Base-by-base conservation (phyloP, 2,113 vertebrate species). In the Pelobates fuscus region DNA sequence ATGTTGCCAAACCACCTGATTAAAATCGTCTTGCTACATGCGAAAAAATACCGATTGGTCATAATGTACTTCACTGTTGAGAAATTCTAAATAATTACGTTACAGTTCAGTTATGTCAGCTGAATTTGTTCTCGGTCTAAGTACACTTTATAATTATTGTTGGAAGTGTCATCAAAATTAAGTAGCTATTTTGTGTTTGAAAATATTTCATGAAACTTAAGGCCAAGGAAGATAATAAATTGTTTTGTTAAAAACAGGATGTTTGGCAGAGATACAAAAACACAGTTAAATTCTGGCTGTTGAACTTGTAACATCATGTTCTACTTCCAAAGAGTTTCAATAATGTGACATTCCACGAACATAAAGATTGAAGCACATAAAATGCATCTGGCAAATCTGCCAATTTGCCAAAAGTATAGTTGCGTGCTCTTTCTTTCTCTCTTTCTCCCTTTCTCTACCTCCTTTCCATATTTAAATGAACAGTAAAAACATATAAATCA, bases 161-260 rank as follows among this genome's bases (percentile, higher is more conserved):
- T 77, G 80, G 77, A 85, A 87, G 88, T 79, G 57, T 81, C 72
- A 79, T 70, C 44, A 62, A 84, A 86, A 84, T 27, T 69, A 82
- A 88, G 79, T 81, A 82, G 81, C 86, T 79, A 84, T 84, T 83
- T 86, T 86, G 82, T 81, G 80, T 75, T 81, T 78, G 46, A 78
- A 88, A 83, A 87, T 82, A 81, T 71, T 89, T 90, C 84, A 79
- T 83, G 37, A n/a, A 49, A 54, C 84, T 83, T 84, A 86, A 89
- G 86, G 82, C 88, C 70, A 75, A 87, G 76, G 58, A 80, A 83
- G 84, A 92, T 89, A 87, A 91, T 89, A 91, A 90, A 89, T 88
- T 89, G 85, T 72, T 89, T 85, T 88, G 85, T 85, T 91, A 84
- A 90, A 90, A 91, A 90, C 88, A 92, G 87, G 88, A 91, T 92